Conservation (phyloP, 2,797 vertebrate genomes). For the Notolabrus celidotus region DNA sequence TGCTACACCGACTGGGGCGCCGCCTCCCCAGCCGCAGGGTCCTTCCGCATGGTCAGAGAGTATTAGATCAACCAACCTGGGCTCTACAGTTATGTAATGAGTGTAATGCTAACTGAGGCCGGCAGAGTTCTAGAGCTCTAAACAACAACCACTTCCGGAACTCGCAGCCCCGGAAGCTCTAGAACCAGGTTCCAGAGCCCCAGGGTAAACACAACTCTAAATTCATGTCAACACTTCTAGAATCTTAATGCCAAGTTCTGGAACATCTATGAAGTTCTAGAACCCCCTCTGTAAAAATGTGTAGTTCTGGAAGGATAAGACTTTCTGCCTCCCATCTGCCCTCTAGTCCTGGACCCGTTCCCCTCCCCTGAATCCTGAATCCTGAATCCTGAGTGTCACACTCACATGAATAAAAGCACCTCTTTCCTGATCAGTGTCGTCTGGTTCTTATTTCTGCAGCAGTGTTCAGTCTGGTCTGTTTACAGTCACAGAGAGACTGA, state of each 20-base stretch:
- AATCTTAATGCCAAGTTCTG: not conserved
- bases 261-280: not conserved
- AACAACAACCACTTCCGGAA: not conserved
- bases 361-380: conserved; percentile 3
- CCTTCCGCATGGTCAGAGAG: conserved; percentile 72
- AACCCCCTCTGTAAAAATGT: too few relatives aligned
- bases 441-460: not conserved
- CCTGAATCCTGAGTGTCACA: conserved; percentile 6
- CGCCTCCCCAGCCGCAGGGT: conserved; percentile 60
- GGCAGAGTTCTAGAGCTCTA: not conserved
- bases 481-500: too few relatives aligned
- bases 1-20: conserved; percentile 72
- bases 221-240: not conserved
- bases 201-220: not conserved
- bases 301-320: too few relatives aligned
- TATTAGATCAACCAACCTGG: conserved; percentile 43
- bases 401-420: conserved; percentile 51
- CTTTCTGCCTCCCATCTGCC: not conserved
- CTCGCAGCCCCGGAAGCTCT: too few relatives aligned
- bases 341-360: not conserved
- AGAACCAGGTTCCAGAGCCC: not conserved
- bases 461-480: too few relatives aligned
- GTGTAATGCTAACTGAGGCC: not conserved
- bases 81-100: not conserved
- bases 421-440: conserved; percentile 2